Base-by-base conservation (phyloP, 2,888 invertebrate species). In the Linnaemya vulpina region DNA sequence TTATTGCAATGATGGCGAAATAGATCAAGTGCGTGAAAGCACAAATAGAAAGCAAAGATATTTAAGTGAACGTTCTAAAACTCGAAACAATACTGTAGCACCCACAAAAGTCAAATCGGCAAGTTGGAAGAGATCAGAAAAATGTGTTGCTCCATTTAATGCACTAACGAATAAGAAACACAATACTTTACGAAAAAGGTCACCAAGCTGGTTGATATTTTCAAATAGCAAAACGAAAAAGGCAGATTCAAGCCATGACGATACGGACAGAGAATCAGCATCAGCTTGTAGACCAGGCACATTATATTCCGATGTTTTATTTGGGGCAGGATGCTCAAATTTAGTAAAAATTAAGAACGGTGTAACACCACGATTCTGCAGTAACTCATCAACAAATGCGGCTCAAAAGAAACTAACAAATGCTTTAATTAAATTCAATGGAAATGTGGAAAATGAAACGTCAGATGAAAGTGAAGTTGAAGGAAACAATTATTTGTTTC, bases 111-210 rank as follows among this genome's bases (percentile, higher is more conserved):
- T 88, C 1, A 88, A 88, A 51, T 88, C 88, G 5, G 87, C 79
- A 13, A 88, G 88, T 76, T 87, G 87, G 88, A 88, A 88, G 38
- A 83, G 88, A 40, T 88, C 88, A 20, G 88, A 88, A 17, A 87
- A 87, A 51, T 76, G 87, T 62, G 65, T 82, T 25, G 63, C 79
- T 60, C 75, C 80, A 51, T 80, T 83, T 11, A 87, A 87, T 74
- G 25, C 82, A n/a, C 73, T 84, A n/a, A 3, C 82, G 0, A 84
- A 80, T 43, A 87, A 87, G 35, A 87, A 87, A 51, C 65, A 80
- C 25, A 77, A 88, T 76, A 75, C 83, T 13, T 30, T 86, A 9
- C 87, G 87, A 10, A 87, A 87, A 73, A 87, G 80, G 15, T 87
- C 88, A 20, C 86, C 87, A 0, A 86, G 75, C n/a, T 88, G 87